Evolutionary conservation across 2,113 vertebrate genomes (phyloP), one percentile per base, ranked within the genome.

Genomic region (Rhinolophus ferrumequinum): DNA sequence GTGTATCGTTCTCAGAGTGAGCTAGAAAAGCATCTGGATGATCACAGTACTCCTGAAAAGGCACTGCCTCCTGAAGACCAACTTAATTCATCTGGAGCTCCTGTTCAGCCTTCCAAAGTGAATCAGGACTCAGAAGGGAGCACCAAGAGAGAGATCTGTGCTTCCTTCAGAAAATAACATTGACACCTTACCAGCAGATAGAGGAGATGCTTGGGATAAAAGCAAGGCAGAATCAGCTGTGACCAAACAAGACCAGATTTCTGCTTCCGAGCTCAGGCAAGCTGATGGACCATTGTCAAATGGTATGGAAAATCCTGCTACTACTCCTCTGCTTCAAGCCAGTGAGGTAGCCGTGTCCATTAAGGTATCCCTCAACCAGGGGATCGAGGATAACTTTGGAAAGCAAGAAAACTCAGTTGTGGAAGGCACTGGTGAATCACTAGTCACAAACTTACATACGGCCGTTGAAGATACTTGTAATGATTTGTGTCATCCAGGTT

Each of bases 1-100:
- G 98, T 99, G 7, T 99, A 99, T 88, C 99, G 99, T 94, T 99
- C 99, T 93, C 99, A 99, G 83, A 98, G 97, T 0, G 99, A 99
- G 96, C 98, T 99, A 94, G 99, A 99, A 97, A 98, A 99, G 86
- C 99, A 99, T 14, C 75, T 98, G 83, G 98, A 99, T 60, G 98
- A 98, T 52, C 99, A 99, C 79, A 98, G 12, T 62, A 52, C 94
- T 62, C 97, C 98, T 79, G 98, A 98, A 70, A 95, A 93, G 41
- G 95, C 47, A 47, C 58, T 94, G 1, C 79, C 97, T 91, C 87
- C 96, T 33, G 98, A 99, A 95, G 73, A 94, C 62, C 98, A 98
- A 3, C 64, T 88, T 75, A 47, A 69, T 85, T 93, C 93, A 30
- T 50, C 96, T 56, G 83, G 70, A 69, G 97, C 98, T 86, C 91